Evolutionary conservation across 2,888 invertebrate species (phyloP).

Genomic region (Epistrophe grossulariae): DNA sequence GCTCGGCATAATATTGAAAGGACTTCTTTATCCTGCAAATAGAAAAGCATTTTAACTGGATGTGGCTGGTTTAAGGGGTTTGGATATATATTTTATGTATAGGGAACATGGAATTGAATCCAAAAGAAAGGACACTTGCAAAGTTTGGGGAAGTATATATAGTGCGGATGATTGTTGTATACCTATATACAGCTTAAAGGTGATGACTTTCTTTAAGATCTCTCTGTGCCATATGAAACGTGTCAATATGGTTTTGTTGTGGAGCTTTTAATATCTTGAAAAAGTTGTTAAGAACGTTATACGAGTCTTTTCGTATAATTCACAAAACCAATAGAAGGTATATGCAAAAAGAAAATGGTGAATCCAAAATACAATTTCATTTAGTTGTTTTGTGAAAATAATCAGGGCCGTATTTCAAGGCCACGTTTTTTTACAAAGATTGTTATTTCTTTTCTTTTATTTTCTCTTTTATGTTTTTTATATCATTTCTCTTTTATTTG

Average conservation of each 20-base stretch:
- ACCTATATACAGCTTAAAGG: not conserved
- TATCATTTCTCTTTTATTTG: too few species aligned
- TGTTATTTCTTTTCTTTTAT: not conserved
- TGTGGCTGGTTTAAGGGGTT: not conserved
- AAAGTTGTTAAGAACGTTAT: conserved; percentile 36
- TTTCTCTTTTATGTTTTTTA: too few species aligned
- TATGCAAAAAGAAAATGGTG: conserved; percentile 3
- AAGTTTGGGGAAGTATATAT: not conserved
- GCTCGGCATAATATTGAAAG: conserved; percentile 64
- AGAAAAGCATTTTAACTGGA: conserved; percentile 59
- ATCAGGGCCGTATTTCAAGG: not conserved
- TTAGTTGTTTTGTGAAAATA: not conserved
- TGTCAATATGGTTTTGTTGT: conserved; percentile 64
- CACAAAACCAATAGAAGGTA: conserved; percentile 35
- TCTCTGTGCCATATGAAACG: conserved; percentile 40
- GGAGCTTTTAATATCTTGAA: conserved; percentile 55
- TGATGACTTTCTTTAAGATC: conserved; percentile 50
- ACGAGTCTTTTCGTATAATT: not conserved
- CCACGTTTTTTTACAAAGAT: too few species aligned
- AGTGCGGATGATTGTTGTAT: conserved; percentile 3
- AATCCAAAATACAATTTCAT: not conserved
- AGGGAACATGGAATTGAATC: conserved; percentile 29
- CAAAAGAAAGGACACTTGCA: conserved; percentile 44
- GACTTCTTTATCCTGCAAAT: conserved; percentile 67
- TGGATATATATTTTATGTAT: too few species aligned